phyloP scores from a whole-genome alignment of 2,797 vertebrate genomes.

The Falco biarmicus region DNA sequence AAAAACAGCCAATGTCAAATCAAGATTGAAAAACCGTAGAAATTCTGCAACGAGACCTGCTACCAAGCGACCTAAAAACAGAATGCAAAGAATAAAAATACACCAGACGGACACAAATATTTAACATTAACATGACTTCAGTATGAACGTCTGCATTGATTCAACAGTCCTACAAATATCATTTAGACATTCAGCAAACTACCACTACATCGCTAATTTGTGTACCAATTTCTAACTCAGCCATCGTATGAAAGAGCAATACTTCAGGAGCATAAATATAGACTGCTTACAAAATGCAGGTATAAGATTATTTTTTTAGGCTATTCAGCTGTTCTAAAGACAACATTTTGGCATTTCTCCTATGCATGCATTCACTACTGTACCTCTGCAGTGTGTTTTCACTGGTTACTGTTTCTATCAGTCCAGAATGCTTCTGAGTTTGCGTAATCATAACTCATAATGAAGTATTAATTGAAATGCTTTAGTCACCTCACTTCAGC shows the following conservation, averaged over 20 bases:
- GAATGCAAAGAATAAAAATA: not conserved
- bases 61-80: slow-evolving; percentile 84
- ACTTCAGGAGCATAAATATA: not conserved
- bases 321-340: not conserved
- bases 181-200: not conserved
- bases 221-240: not conserved
- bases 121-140: not conserved
- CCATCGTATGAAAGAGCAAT: not conserved
- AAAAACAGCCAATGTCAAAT: slow-evolving; percentile 94
- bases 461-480: not conserved
- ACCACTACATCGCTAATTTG: not conserved
- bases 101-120: not conserved
- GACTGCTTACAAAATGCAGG: not conserved
- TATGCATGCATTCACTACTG: not conserved
- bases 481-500: not conserved
- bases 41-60: slow-evolving; percentile 92
- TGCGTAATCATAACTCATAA: not conserved
- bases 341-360: not conserved
- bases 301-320: not conserved
- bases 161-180: not conserved
- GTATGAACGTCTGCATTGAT: not conserved
- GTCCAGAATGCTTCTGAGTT: not conserved
- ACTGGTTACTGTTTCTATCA: not conserved
- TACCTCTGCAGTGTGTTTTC: not conserved
- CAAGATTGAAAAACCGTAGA: slow-evolving; percentile 92